phyloP scores from a whole-genome alignment of 1,140 invertebrate species.

The Zaprionus africanus region DNA sequence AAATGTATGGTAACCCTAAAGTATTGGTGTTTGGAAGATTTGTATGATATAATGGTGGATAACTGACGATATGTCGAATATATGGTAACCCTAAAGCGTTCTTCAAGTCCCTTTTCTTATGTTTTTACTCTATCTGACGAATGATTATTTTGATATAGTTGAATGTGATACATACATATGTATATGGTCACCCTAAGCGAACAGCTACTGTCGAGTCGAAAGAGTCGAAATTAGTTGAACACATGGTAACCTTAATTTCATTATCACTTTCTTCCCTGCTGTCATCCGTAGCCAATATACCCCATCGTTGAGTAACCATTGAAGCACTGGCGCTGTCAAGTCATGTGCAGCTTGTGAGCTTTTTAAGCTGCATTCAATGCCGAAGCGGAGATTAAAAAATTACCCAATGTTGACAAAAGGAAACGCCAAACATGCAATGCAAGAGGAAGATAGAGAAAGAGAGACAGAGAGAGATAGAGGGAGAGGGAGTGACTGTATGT shows the following conservation, averaged over 20 bases:
- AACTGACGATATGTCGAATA: not conserved
- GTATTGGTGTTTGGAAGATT: not conserved
- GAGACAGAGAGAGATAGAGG: not conserved
- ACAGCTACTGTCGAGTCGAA: no score
- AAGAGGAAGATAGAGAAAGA: not conserved
- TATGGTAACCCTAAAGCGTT: not conserved
- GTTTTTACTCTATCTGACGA: no score
- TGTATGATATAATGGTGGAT: rapidly evolving
- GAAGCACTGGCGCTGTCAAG: constrained; percentile 25
- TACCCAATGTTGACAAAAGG: constrained; percentile 67
- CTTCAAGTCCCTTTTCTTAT: no score
- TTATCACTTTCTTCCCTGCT: not conserved
- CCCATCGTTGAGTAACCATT: constrained; percentile 2
- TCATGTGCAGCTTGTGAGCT: constrained; percentile 42
- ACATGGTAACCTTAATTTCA: not conserved
- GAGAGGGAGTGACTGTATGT: constrained; percentile 3
- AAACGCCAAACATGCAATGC: constrained; percentile 22
- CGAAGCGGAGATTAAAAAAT: constrained; percentile 75
- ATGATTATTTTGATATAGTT: no score
- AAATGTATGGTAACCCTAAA: no score
- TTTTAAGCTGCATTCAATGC: constrained; percentile 54
- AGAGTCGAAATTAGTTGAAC: no score
- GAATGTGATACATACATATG: no score
- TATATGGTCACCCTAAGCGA: no score
- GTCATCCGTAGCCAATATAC: not conserved